A percentile compares a stretch with the other conserved stretches of the same genome.
Evolutionary conservation across 2,888 invertebrate species (phyloP).

Genomic region (Lochmaea capreae): DNA sequence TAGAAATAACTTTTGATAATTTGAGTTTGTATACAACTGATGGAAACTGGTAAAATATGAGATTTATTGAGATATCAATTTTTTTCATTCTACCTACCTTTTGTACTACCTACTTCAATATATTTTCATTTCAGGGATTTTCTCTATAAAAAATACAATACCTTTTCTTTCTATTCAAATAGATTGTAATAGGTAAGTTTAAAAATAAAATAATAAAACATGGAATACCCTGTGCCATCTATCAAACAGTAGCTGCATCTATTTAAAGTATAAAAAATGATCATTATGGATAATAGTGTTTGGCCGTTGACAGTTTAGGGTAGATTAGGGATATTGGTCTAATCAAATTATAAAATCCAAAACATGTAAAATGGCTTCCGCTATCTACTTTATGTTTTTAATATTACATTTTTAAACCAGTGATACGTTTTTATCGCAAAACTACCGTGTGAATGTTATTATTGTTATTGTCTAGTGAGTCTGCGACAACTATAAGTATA

Average conservation of each 20-base stretch:
- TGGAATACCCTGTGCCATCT: not conserved
- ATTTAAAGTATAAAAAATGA: slow-evolving; percentile 3
- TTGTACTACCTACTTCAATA: too few relatives aligned
- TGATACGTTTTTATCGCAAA: slow-evolving; percentile 8
- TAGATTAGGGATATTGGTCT: slow-evolving; percentile 28
- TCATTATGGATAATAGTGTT: slow-evolving; percentile 10
- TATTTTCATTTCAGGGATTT: too few relatives aligned
- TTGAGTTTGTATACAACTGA: too few relatives aligned
- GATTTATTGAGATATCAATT: too few relatives aligned
- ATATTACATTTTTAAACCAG: slow-evolving; percentile 1
- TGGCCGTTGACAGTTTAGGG: slow-evolving; percentile 24
- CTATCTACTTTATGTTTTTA: slow-evolving; percentile 17
- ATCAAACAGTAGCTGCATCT: not conserved
- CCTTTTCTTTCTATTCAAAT: not conserved
- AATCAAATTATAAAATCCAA: slow-evolving; percentile 35
- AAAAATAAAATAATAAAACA: not conserved
- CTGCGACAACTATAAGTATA: not conserved
- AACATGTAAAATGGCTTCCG: slow-evolving; percentile 39
- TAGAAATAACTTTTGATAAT: too few relatives aligned
- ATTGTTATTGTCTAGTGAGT: slow-evolving; percentile 6
- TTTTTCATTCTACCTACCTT: too few relatives aligned
- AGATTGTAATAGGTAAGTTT: not conserved
- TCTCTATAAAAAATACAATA: too few relatives aligned
- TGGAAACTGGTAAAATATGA: too few relatives aligned
- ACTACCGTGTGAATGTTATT: slow-evolving; percentile 4